Base-by-base conservation (phyloP, 2,113 vertebrate species). In the Morone saxatilis region DNA sequence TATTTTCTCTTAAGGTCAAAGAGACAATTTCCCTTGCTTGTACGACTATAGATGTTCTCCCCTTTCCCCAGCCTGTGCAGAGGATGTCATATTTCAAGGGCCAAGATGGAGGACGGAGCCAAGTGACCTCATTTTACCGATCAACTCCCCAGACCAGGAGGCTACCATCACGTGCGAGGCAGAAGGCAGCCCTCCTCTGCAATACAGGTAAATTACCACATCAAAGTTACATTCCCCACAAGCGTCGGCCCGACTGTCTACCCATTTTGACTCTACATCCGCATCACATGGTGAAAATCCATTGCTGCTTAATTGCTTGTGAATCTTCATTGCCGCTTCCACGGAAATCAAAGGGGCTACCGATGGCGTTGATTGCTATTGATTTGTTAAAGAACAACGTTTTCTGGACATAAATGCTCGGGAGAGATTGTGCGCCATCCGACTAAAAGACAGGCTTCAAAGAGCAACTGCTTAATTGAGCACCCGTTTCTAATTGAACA, bases 61-160 rank as follows among this genome's bases (percentile, higher is more conserved):
- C 53, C 70, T 75, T 76, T 93, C 56, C 78, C 57, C 79, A 95
- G 94, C 89, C 83, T 90, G 69, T 87, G 84, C 94, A 93, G 93
- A 96, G 57, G 94, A 96, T 88, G 89, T 90, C 91, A 90, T 92
- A 84, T 96, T 95, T 87, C 91, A 95, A 87, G 96, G 96, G 76
- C 95, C 96, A 68, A 94, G 91, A 88, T 96, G 95, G 95, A 95
- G 71, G 90, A 93, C 73, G 1, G 93, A 96, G 86, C 95, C 96
- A 51, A 89, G 86, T 78, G 94, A 96, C 93, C 94, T 96, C 80
- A 91, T 95, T 94, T 95, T 96, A 65, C 94, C 96, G 20, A 92
- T 94, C 89, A 92, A 88, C 88, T 92, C 94, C 59, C 88, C 93
- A 8, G 93, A 94, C 86, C 95, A 94, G 85, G 93, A 93, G 80